Evolutionary conservation across 30 jellyfish, hydroid and myxozoan species (phyloP).

Genomic region (Turritopsis rubra): DNA sequence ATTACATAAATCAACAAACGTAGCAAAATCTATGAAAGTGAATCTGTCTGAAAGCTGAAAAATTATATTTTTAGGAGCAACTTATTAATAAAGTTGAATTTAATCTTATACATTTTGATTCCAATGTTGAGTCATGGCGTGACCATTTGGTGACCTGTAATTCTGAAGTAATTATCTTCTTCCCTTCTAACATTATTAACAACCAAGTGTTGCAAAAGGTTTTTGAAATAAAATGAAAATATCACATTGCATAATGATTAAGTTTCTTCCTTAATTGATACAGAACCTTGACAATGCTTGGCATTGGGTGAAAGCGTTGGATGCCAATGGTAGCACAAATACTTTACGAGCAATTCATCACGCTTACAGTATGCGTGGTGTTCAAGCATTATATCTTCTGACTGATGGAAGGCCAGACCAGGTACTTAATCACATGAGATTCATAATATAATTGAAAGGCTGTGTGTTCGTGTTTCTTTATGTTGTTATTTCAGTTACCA

Average conservation of each 20-base stretch:
- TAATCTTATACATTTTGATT: conserved; percentile 75
- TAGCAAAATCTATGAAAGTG: background rate
- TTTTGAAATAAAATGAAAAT: background rate
- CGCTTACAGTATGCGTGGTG: conserved; percentile 61
- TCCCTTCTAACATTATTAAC: background rate
- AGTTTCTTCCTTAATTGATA: background rate
- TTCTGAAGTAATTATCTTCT: conserved; percentile 42
- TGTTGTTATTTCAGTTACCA: conserved; percentile 54
- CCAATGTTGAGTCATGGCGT: conserved; percentile 85
- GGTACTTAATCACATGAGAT: conserved; percentile 25
- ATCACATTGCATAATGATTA: background rate
- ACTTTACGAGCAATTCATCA: conserved; percentile 68
- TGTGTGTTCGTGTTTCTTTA: background rate
- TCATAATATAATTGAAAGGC: background rate
- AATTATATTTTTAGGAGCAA: conserved; percentile 62
- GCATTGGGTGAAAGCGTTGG: conserved; percentile 89
- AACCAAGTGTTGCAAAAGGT: background rate
- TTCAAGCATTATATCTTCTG: conserved; percentile 74
- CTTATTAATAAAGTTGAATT: conserved; percentile 55
- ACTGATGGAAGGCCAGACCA: conserved; percentile 98
- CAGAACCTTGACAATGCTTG: conserved; percentile 88
- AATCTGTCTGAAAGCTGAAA: background rate
- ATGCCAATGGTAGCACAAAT: conserved; percentile 89
- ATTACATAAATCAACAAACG: background rate
- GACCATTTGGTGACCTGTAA: conserved; percentile 82